phyloP scores from a whole-genome alignment of 2,797 vertebrate genomes.

The Menidia menidia region DNA sequence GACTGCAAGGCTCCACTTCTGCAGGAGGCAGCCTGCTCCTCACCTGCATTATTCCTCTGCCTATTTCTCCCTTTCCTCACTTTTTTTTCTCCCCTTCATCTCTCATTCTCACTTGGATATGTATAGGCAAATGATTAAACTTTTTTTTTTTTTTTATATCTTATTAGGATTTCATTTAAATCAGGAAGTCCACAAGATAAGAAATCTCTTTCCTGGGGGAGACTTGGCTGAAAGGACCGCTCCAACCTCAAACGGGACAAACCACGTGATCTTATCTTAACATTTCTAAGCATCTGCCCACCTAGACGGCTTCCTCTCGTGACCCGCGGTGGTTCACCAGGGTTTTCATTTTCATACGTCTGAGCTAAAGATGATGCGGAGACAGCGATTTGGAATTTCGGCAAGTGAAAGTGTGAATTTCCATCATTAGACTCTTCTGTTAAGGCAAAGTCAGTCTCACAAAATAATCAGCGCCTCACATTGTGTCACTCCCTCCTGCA shows the following conservation, averaged over 20 bases:
- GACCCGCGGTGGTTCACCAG: conserved; percentile 31
- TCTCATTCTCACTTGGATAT: conserved; percentile 27
- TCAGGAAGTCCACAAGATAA: conserved; percentile 60
- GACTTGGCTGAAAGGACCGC: conserved; percentile 34
- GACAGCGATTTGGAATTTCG: conserved; percentile 28
- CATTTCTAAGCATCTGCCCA: conserved; percentile 39
- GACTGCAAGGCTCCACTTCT: conserved; percentile 89
- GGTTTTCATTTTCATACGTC: neutral
- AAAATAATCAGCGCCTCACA: conserved; percentile 62
- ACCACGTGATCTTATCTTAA: conserved; percentile 57
- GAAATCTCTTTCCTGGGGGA: conserved; percentile 39
- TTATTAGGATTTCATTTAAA: conserved; percentile 72
- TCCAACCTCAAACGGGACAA: conserved; percentile 45
- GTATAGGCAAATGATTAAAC: conserved; percentile 57
- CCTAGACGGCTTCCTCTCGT: conserved; percentile 29
- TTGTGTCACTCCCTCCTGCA: conserved; percentile 54
- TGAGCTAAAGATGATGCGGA: conserved; percentile 13
- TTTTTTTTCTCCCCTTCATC: conserved; percentile 2
- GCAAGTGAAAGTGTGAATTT: conserved; percentile 57
- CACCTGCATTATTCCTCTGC: conserved; percentile 56
- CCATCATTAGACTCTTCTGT: conserved; percentile 41
- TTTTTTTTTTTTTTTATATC: conserved; percentile 41
- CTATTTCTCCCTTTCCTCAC: conserved; percentile 9
- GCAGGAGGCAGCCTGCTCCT: conserved; percentile 85
- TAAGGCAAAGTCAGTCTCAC: conserved; percentile 50